A percentile compares a stretch with the other conserved stretches of the same genome.
Evolutionary conservation across 2,888 invertebrate genomes (phyloP).

Genomic region (Cordilura impudica): DNA sequence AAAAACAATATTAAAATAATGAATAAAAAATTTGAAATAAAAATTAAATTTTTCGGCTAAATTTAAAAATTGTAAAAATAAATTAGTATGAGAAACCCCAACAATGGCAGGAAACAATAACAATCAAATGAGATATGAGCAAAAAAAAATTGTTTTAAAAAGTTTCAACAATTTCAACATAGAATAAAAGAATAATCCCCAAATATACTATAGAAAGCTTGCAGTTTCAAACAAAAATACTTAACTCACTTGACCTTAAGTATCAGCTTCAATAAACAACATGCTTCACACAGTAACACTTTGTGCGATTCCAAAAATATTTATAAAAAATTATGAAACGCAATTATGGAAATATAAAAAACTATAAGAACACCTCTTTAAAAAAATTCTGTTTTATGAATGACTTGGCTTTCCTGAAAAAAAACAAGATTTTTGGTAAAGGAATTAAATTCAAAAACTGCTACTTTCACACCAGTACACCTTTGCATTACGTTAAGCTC

Average conservation of each 20-base stretch:
- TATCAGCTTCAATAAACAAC: not conserved
- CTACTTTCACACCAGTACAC: not conserved
- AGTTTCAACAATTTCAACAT: too few species aligned
- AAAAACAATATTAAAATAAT: not conserved
- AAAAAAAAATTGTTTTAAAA: too few species aligned
- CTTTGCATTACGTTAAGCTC: not conserved
- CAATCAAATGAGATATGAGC: too few species aligned
- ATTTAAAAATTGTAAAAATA: too few species aligned
- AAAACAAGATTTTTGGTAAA: not conserved
- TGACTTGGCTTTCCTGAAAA: not conserved
- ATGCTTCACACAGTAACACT: not conserved
- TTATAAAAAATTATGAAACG: not conserved
- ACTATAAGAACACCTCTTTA: not conserved
- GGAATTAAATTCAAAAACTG: not conserved
- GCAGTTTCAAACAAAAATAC: too few species aligned
- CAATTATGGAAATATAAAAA: not conserved
- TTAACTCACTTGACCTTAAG: not conserved
- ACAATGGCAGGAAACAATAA: too few species aligned
- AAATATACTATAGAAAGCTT: too few species aligned
- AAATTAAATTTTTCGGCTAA: not conserved
- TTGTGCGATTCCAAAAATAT: not conserved
- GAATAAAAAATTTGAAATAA: not conserved
- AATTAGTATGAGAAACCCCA: too few species aligned
- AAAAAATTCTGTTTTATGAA: not conserved
- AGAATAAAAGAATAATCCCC: too few species aligned